Evolutionary conservation across 1,140 invertebrate species (phyloP), one percentile per base, ranked within the genome.

Genomic region (Kradibia gibbosae): DNA sequence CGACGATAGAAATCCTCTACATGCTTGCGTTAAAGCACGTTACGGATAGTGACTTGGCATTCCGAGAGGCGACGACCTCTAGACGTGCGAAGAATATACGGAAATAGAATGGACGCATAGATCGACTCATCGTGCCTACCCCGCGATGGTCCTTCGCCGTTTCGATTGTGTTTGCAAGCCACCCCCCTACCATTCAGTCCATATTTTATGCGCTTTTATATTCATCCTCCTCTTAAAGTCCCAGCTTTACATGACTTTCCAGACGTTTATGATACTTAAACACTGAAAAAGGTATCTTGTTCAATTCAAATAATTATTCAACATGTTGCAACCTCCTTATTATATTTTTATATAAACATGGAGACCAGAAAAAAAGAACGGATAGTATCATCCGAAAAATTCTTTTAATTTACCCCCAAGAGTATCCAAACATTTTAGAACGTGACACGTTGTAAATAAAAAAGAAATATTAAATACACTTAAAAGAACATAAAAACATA

Each of bases 381-480:
- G 15, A n/a, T n/a, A 48, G 39, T 15, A 1, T 45, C 11, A 4
- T 15, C 28, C 13, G 48, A 55, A 48, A 73, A 42, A 53, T n/a
- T 34, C 53, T n/a, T 57, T 53, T n/a, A n/a, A n/a, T n/a, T n/a
- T n/a, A n/a, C n/a, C n/a, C n/a, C n/a, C n/a, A 55, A 48, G 57
- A 76, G 15, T 87, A 85, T 82, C 22, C 76, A 60, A 84, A 84
- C 86, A 86, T 80, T 70, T 39, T 79, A 77, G 81, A 75, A 77
- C 82, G 55, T 83, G 81, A 83, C 62, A 75, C 81, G 85, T 86
- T 88, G 87, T 88, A 87, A 86, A 88, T 87, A 87, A 83, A 85
- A 86, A 86, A 60, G 73, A 57, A 53, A 78, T 85, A 85, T 87
- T 87, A 84, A 87, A n/a, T n/a, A n/a, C n/a, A n/a, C n/a, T n/a